These are phyloP conservation scores for Danio jaintianensis DNA, from an alignment of 2,797 vertebrate genomes.

Conservation along the genomic window DNA sequence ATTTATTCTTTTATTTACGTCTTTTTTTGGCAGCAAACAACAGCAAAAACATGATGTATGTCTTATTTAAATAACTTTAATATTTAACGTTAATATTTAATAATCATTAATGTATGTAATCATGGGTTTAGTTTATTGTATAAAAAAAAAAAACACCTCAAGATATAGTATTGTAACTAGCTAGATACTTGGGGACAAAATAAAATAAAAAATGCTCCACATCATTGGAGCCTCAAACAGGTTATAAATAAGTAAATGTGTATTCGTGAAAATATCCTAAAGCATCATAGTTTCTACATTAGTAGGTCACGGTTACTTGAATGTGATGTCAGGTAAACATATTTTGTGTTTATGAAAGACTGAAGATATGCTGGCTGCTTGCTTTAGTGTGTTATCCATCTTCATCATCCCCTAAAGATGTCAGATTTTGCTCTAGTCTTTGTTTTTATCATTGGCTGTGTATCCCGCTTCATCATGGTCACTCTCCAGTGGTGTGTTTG, in stretches of 20 bases:
- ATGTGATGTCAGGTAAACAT: background rate
- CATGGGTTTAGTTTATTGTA: too few species aligned
- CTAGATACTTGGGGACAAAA: too few species aligned
- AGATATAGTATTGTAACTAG: too few species aligned
- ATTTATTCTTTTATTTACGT: too few species aligned
- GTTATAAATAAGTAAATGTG: background rate
- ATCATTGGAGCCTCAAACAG: background rate
- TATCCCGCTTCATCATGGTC: slow-evolving; percentile 7
- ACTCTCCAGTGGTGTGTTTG: slow-evolving; percentile 14
- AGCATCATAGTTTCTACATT: background rate
- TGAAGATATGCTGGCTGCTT: background rate
- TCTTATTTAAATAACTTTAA: too few species aligned
- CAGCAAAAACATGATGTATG: too few species aligned
- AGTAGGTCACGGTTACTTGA: background rate
- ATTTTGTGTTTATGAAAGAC: background rate
- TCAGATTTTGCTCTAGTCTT: background rate
- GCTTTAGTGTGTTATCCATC: background rate
- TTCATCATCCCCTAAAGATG: background rate
- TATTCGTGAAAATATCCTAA: background rate
- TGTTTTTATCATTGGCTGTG: slow-evolving; percentile 4
- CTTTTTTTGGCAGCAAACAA: too few species aligned
- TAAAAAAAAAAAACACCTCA: too few species aligned
- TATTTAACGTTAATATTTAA: too few species aligned
- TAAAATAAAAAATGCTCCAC: too few species aligned
- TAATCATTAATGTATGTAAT: too few species aligned